Evolutionary conservation across 2,113 vertebrate species (phyloP).

Genomic region (Atrichornis clamosus): DNA sequence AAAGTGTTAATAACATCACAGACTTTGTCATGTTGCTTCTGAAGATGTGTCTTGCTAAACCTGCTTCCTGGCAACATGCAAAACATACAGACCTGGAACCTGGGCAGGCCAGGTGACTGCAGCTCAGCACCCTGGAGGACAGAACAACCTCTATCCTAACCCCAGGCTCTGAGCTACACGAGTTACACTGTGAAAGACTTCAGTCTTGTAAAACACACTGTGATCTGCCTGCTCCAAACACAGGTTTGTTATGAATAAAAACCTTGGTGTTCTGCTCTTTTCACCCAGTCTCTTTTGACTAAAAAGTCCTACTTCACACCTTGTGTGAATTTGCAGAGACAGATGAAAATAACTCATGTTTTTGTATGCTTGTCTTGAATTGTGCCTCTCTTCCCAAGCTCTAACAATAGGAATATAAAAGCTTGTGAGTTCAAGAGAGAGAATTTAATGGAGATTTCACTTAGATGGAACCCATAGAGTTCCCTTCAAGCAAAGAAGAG

Average conservation of each 20-base stretch:
- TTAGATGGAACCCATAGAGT: not conserved
- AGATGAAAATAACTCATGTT: not conserved
- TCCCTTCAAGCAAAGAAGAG: not conserved
- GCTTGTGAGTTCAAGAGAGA: not conserved
- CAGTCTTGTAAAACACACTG: not conserved
- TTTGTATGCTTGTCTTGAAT: not conserved
- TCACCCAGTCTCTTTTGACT: not conserved
- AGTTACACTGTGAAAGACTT: not conserved
- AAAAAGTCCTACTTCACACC: not conserved
- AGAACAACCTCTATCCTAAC: not conserved
- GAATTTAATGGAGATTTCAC: not conserved
- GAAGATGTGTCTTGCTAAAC: not conserved
- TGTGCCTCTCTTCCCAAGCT: not conserved
- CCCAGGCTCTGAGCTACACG: accelerated
- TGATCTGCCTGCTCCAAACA: not conserved
- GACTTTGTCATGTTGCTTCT: not conserved
- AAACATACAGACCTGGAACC: not conserved
- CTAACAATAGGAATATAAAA: not conserved
- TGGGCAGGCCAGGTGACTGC: not conserved
- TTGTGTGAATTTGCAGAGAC: not conserved
- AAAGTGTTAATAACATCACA: not conserved
- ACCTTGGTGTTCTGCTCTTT: not conserved
- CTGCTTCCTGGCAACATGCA: conserved; percentile 18
- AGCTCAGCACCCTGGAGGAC: not conserved
- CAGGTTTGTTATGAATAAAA: not conserved